Conservation (phyloP, 53 echinoderm and acorn worm genomes). For the Antedon mediterranea region DNA sequence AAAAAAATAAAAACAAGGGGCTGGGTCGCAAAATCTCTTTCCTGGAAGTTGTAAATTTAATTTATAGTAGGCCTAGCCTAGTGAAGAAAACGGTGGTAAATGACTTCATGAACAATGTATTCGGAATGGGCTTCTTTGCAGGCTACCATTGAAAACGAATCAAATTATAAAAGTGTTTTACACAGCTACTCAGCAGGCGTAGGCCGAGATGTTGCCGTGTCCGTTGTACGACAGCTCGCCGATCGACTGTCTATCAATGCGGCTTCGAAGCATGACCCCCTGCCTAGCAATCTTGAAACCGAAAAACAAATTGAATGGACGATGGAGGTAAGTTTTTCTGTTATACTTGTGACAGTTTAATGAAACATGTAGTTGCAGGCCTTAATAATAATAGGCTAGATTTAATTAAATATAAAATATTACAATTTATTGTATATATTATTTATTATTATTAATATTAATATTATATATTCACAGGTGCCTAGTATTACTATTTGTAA, state of each 20-base stretch:
- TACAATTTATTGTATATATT: no score
- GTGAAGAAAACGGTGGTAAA: not conserved
- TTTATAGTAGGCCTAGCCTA: not conserved
- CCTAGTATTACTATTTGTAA: no score
- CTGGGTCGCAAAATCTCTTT: not conserved
- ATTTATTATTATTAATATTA: no score
- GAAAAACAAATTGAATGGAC: slow-evolving; percentile 95
- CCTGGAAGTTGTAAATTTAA: not conserved
- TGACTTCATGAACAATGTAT: slow-evolving; percentile 36
- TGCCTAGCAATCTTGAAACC: slow-evolving; percentile 44
- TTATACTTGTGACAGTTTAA: no score
- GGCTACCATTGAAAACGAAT: slow-evolving; percentile 55
- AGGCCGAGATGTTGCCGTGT: slow-evolving; percentile 81
- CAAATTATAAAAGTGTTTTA: slow-evolving; percentile 72
- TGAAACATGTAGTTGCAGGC: no score
- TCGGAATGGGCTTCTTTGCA: slow-evolving; percentile 96
- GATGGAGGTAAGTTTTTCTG: slow-evolving; percentile 89
- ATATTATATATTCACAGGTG: no score
- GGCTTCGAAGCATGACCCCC: slow-evolving; percentile 33
- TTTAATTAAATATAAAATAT: no score
- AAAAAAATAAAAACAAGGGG: not conserved
- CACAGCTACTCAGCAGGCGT: slow-evolving; percentile 70
- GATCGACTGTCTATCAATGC: slow-evolving; percentile 37
- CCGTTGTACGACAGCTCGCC: slow-evolving; percentile 80
- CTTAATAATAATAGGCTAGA: not conserved